These are phyloP conservation scores for Volucella bombylans DNA, from an alignment of 2,888 invertebrate genomes.

Conservation along the genomic window DNA sequence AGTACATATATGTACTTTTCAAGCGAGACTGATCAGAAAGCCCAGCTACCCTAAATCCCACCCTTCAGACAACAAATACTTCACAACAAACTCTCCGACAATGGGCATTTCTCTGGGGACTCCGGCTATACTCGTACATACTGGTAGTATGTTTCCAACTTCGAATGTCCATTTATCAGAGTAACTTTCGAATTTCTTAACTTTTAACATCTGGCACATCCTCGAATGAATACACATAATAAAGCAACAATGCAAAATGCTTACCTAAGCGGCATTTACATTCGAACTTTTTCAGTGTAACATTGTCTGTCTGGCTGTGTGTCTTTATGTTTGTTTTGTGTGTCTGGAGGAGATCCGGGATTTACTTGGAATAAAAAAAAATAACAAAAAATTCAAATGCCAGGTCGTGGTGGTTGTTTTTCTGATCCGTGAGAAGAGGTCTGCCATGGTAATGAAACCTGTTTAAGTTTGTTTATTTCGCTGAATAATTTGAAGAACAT, in stretches of 20 bases:
- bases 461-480: conserved; percentile 42
- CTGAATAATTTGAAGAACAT: conserved; percentile 53
- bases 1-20: not conserved
- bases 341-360: not conserved
- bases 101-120: conserved; percentile 53
- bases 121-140: not conserved
- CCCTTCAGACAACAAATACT: not conserved
- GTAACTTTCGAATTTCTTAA: conserved; percentile 43
- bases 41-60: not conserved
- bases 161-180: conserved; percentile 57
- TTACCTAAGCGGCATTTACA: conserved; percentile 60
- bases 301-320: conserved; percentile 12
- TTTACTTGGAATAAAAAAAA: not conserved
- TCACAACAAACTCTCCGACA: conserved; percentile 27
- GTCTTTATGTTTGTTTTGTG: conserved; percentile 9
- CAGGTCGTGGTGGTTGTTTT: conserved; percentile 14
- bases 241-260: conserved; percentile 50
- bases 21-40: conserved; percentile 5
- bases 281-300: conserved; percentile 20
- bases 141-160: conserved; percentile 32
- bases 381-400: conserved; percentile 38
- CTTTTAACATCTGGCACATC: conserved; percentile 36
- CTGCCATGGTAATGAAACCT: conserved; percentile 17
- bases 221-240: conserved; percentile 46
- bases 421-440: conserved; percentile 39